A percentile compares a stretch with the other conserved stretches of the same genome.
Evolutionary conservation across 2,888 invertebrate genomes (phyloP).

Genomic region (Nysson spinosus): DNA sequence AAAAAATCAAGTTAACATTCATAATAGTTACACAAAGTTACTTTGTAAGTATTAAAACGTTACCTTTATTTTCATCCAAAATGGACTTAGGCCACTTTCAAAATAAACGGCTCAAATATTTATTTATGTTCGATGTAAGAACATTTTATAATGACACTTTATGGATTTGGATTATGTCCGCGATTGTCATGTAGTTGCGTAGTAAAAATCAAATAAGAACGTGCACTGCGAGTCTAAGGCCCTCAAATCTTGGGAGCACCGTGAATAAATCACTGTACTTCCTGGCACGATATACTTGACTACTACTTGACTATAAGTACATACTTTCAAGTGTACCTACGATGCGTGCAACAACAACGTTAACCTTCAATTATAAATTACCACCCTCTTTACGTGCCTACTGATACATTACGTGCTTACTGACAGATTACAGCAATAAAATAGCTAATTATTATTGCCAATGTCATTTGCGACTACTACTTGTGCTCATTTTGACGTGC

Average conservation of each 20-base stretch:
- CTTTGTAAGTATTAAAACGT: too few relatives aligned
- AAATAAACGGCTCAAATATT: too few relatives aligned
- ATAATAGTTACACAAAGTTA: too few relatives aligned
- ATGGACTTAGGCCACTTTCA: too few relatives aligned
- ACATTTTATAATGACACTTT: too few relatives aligned
- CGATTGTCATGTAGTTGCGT: too few relatives aligned
- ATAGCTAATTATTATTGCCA: conserved; percentile 14
- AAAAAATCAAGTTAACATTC: too few relatives aligned
- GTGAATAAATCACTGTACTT: conserved; percentile 15
- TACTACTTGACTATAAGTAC: conserved; percentile 15
- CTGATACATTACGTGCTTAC: conserved; percentile 33
- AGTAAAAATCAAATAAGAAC: too few relatives aligned
- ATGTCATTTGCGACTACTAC: conserved; percentile 34
- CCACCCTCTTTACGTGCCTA: conserved; percentile 33
- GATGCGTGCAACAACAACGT: conserved; percentile 45
- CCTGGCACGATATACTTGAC: conserved; percentile 12
- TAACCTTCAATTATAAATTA: conserved; percentile 48
- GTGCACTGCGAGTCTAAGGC: neutral
- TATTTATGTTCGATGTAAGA: too few relatives aligned
- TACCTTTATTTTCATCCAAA: too few relatives aligned
- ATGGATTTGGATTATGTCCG: too few relatives aligned
- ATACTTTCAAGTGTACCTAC: conserved; percentile 17
- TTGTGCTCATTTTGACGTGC: conserved; percentile 7
- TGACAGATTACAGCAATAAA: conserved; percentile 34
- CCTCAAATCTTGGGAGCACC: neutral